phyloP scores from a whole-genome alignment of 2,113 vertebrate genomes.

The Prinia subflava region DNA sequence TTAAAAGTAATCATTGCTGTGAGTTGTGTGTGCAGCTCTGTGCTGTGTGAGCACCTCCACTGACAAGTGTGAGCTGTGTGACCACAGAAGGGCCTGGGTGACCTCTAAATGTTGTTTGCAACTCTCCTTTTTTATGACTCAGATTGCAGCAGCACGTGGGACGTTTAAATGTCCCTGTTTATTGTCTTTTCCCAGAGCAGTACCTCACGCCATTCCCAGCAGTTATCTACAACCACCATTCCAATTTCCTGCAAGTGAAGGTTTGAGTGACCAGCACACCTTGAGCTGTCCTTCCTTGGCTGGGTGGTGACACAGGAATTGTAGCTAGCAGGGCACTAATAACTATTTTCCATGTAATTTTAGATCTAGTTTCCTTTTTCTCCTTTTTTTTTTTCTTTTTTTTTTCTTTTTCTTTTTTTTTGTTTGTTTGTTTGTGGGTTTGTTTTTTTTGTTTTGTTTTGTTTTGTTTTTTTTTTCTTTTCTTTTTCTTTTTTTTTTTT shows the following conservation, averaged over 20 bases:
- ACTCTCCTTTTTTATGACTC: not conserved
- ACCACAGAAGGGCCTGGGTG: not conserved
- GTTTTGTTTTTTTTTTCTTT: too few relatives aligned
- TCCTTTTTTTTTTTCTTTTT: too few relatives aligned
- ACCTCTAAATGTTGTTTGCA: not conserved
- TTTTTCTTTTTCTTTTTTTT: too few relatives aligned
- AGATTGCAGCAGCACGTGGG: not conserved
- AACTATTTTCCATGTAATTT: too few relatives aligned
- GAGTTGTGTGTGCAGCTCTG: not conserved
- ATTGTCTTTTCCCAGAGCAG: not conserved
- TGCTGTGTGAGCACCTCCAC: not conserved
- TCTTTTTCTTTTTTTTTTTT: too few relatives aligned
- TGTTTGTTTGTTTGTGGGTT: too few relatives aligned
- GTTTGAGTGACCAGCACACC: not conserved
- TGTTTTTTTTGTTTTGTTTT: too few relatives aligned
- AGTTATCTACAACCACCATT: not conserved
- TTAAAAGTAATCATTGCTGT: not conserved
- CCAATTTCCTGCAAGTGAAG: not conserved
- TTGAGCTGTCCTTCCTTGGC: not conserved
- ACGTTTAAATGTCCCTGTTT: not conserved
- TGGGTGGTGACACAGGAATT: not conserved
- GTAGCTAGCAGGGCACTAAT: too few relatives aligned
- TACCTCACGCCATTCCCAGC: not conserved
- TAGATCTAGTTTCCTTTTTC: too few relatives aligned
- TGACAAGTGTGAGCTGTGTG: not conserved